These are phyloP conservation scores for Dunckerocampus dactyliophorus DNA, from an alignment of 2,113 vertebrate genomes.

Conservation along the genomic window DNA sequence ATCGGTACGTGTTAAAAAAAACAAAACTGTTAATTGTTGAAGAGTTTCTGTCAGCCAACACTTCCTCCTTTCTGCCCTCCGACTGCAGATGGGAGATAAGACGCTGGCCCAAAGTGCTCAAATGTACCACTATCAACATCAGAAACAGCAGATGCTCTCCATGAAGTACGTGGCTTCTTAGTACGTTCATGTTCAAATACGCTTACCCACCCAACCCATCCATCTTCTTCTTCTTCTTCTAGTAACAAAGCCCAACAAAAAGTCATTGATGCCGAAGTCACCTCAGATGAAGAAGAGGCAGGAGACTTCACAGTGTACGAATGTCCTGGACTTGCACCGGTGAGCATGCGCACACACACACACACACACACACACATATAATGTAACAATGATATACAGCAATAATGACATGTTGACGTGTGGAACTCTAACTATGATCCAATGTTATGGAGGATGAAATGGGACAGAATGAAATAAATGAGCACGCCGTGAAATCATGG, in stretches of 20 bases:
- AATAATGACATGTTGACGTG: no score
- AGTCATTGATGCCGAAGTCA: slow-evolving; percentile 73
- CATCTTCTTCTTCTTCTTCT: neutral
- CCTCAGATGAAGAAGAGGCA: slow-evolving; percentile 90
- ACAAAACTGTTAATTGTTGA: no score
- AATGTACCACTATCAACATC: slow-evolving; percentile 97
- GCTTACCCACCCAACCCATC: no score
- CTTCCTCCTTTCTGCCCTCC: slow-evolving; percentile 9
- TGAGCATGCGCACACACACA: slow-evolving; percentile 57
- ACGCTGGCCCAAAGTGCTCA: slow-evolving; percentile 88
- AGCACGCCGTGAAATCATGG: no score
- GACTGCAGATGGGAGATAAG: slow-evolving; percentile 81
- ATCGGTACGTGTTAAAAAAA: slow-evolving; percentile 70
- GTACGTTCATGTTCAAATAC: neutral
- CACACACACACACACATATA: slow-evolving; percentile 9
- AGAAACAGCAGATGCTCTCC: slow-evolving; percentile 95
- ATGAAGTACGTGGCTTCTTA: slow-evolving; percentile 75
- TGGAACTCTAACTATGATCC: no score
- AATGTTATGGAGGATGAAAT: no score
- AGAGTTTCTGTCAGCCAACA: neutral
- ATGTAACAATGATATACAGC: no score
- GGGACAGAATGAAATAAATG: no score
- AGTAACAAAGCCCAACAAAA: slow-evolving; percentile 90
- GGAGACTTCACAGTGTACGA: slow-evolving; percentile 96
- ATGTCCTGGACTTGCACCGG: slow-evolving; percentile 92